Conservation (phyloP, 1,140 invertebrate genomes). For the Chionoecetes opilio region DNA sequence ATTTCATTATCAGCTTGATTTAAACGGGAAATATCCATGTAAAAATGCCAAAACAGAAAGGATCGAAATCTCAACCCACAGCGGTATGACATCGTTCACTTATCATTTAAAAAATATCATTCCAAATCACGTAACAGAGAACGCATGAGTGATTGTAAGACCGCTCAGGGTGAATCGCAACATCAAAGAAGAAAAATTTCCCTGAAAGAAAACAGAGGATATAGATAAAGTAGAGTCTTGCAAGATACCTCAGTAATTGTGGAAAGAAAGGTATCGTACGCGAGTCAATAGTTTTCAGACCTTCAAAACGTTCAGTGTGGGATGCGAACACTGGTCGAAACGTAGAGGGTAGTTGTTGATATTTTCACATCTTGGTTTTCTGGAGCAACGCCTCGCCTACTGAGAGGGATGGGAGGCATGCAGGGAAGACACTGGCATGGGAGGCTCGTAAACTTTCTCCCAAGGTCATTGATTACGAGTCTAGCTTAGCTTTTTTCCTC, state of each 20-base stretch:
- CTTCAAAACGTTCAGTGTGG: background rate
- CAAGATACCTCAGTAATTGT: background rate
- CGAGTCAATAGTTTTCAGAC: background rate
- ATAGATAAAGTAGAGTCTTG: background rate
- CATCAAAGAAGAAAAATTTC: background rate
- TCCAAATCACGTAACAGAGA: background rate
- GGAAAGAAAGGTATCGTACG: background rate
- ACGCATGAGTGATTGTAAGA: background rate
- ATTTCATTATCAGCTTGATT: background rate
- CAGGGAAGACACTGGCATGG: conserved; percentile 44
- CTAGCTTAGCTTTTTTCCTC: conserved; percentile 63
- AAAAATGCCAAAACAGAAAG: background rate
- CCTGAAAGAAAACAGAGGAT: background rate
- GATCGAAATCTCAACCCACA: background rate
- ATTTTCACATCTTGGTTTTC: background rate
- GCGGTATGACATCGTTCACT: background rate
- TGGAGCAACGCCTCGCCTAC: conserved; percentile 23
- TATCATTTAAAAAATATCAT: background rate
- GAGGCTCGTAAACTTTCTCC: conserved; percentile 33
- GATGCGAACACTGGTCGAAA: background rate
- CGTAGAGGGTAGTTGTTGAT: background rate
- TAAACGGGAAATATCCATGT: background rate
- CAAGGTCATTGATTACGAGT: conserved; percentile 45
- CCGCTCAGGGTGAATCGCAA: background rate
- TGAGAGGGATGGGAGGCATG: conserved; percentile 59